Conservation (phyloP, 2,888 invertebrate species). For the Drosophila leonis region DNA sequence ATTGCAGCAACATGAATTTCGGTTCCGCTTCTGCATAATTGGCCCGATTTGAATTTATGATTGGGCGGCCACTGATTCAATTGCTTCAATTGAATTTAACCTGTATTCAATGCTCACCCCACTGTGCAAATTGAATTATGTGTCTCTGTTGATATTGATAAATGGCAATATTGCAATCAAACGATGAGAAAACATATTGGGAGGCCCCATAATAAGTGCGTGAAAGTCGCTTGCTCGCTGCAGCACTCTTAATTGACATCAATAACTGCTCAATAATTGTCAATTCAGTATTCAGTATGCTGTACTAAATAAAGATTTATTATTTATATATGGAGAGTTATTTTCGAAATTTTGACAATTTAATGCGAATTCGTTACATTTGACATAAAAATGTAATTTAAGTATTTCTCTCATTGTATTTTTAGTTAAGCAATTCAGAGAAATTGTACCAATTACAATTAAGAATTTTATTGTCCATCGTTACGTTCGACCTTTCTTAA, state of each 20-base stretch:
- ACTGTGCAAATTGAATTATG: slow-evolving; percentile 61
- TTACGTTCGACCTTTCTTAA: background rate
- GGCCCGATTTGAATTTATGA: slow-evolving; percentile 64
- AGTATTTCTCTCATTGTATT: background rate
- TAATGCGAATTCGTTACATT: background rate
- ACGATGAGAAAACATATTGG: slow-evolving; percentile 52
- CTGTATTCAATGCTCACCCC: slow-evolving; percentile 41
- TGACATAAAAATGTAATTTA: background rate
- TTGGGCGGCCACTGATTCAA: slow-evolving; percentile 65
- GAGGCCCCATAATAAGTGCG: slow-evolving; percentile 27
- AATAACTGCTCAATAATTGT: slow-evolving; percentile 45
- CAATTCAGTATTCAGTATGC: slow-evolving; percentile 15
- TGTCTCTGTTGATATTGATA: slow-evolving; percentile 69
- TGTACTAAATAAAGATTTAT: slow-evolving; percentile 20
- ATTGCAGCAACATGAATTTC: slow-evolving; percentile 26
- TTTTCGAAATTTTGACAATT: background rate
- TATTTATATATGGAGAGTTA: background rate
- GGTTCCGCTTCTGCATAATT: slow-evolving; percentile 47
- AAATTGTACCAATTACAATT: background rate
- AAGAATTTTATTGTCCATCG: background rate
- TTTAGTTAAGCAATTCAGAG: background rate
- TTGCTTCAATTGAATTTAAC: slow-evolving; percentile 69
- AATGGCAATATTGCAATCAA: slow-evolving; percentile 70
- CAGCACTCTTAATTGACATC: slow-evolving; percentile 41
- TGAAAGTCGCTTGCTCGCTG: slow-evolving; percentile 1